Evolutionary conservation across 2,888 invertebrate species (phyloP).

Genomic region (Drosophila conformis): DNA sequence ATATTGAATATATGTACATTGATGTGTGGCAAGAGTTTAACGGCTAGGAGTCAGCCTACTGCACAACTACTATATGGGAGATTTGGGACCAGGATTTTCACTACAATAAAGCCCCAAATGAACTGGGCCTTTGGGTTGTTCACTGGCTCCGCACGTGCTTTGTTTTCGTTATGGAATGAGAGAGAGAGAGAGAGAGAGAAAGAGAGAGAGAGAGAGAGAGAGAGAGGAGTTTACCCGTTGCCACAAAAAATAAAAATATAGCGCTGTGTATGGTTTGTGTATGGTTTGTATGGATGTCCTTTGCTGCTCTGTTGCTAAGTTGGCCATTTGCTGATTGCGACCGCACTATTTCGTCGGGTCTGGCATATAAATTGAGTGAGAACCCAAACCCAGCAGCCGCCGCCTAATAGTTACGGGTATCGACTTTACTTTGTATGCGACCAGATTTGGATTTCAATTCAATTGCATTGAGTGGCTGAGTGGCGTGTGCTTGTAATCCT

Average conservation of each 20-base stretch:
- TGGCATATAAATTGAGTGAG: slow-evolving; percentile 49
- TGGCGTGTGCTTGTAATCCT: slow-evolving; percentile 49
- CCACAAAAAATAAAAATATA: slow-evolving; percentile 10
- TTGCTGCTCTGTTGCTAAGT: slow-evolving; percentile 9
- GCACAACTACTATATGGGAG: background rate
- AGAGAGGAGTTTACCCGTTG: background rate
- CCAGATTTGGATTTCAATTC: slow-evolving; percentile 71
- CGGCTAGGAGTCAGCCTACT: background rate
- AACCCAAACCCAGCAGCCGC: slow-evolving; percentile 20
- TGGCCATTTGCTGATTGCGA: slow-evolving; percentile 72
- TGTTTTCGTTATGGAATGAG: slow-evolving; percentile 27
- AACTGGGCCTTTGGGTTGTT: slow-evolving; percentile 29
- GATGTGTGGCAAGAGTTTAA: slow-evolving; percentile 16
- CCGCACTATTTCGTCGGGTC: slow-evolving; percentile 44
- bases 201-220: too few relatives aligned
- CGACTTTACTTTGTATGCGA: slow-evolving; percentile 33
- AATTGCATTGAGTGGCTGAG: slow-evolving; percentile 65
- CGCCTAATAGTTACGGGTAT: slow-evolving; percentile 43
- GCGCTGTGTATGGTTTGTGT: slow-evolving; percentile 3
- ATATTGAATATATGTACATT: background rate
- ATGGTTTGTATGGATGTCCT: slow-evolving; percentile 15
- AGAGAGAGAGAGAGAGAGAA: too few relatives aligned
- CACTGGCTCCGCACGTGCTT: slow-evolving; percentile 43
- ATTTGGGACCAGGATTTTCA: slow-evolving; percentile 25
- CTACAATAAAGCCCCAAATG: slow-evolving; percentile 36